A percentile compares a stretch with the other conserved stretches of the same genome.
Evolutionary conservation across 2,888 invertebrate genomes (phyloP).

Genomic region (Octonoba sinensis): DNA sequence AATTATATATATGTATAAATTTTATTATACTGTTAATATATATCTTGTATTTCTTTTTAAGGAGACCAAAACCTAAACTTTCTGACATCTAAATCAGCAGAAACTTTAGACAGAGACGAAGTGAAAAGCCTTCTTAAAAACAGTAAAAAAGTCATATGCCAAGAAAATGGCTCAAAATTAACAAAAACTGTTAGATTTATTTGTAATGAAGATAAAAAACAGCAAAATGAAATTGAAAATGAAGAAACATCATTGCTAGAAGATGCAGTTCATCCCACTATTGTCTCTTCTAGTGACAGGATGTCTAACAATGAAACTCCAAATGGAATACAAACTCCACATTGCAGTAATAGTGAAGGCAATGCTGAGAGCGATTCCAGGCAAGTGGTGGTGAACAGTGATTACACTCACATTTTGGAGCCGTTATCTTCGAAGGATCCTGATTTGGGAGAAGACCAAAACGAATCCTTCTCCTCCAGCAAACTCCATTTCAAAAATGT

Average conservation of each 20-base stretch:
- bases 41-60: conserved; percentile 10
- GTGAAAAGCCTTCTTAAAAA: conserved; percentile 20
- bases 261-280: neutral
- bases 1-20: too few relatives aligned
- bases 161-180: neutral
- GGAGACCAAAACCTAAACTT: conserved; percentile 56
- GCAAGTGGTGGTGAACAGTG: neutral
- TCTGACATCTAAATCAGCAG: conserved; percentile 33
- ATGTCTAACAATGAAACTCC: too few relatives aligned
- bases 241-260: conserved; percentile 7
- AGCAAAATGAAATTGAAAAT: neutral
- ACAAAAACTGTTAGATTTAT: conserved; percentile 44
- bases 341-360: too few relatives aligned
- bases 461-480: conserved; percentile 12
- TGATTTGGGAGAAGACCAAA: conserved; percentile 4
- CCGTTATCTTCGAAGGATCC: neutral
- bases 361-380: neutral
- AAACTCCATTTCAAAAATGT: conserved; percentile 29
- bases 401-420: neutral
- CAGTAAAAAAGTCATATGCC: neutral
- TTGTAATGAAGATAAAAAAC: neutral
- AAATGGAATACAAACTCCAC: too few relatives aligned
- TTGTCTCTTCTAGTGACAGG: neutral
- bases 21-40: too few relatives aligned
- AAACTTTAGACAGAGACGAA: conserved; percentile 27